Base-by-base conservation (phyloP, 2,797 vertebrate species). In the Fistularia tabacaria region DNA sequence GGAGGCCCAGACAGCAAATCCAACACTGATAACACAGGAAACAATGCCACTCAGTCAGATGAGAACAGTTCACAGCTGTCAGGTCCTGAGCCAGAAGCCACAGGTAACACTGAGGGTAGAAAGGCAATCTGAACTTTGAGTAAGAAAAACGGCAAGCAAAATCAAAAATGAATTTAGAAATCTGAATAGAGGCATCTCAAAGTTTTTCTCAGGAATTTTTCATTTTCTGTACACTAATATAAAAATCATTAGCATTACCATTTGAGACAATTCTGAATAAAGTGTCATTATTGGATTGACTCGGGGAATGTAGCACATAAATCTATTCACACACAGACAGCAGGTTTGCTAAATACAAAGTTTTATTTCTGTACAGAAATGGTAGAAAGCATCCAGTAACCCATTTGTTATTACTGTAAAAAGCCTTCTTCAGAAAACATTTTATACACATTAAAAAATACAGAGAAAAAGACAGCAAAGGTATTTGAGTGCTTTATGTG, bases 281-380 rank as follows among this genome's bases (percentile, higher is more conserved):
- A 25, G 25, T 25, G 25, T 25, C 2, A 25, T 25, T 25, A 25
- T 5, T 25, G 25, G 25, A 25, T 25, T 25, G 25, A 25, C 2
- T 25, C 2, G 25, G 25, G 5, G 25, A 25, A 25, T 25, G 25
- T 5, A 25, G 25, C 25, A 25, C 25, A 25, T 25, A 25, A 2
- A 25, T 25, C 25, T 25, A 25, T 25, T 25, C 25, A 14, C 54
- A 62, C 41, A 74, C 40, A 49, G 52, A 81, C 59, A 59, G 60
- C 6, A 52, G 36, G 66, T 85, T 89, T 84, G 87, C 85, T 87
- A 94, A 94, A 93, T 94, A 94, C 89, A 95, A 93, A 94, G 93
- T 86, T 88, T 89, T 87, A 89, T 89, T 90, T 89, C 85, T 92
- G 87, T 92, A 91, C 90, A 91, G 85, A 89, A 89, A 90, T 65